Evolutionary conservation across 2,888 invertebrate species (phyloP).

Genomic region (Trissolcus brochymenae): DNA sequence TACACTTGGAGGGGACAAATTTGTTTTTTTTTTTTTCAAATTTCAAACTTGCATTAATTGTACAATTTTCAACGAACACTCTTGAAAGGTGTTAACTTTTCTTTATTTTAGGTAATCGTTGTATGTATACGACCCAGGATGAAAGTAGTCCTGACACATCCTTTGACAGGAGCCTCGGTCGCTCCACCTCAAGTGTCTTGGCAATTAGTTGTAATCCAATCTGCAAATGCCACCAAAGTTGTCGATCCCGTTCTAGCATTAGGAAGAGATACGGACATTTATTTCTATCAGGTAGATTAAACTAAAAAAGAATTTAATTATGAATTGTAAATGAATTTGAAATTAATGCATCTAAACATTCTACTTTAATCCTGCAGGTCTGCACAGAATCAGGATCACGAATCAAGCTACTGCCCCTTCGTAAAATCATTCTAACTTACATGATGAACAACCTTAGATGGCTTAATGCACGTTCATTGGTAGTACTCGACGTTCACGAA

Average conservation of each 20-base stretch:
- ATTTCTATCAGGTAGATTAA: constrained; percentile 86
- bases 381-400: constrained; percentile 78
- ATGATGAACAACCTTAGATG: constrained; percentile 87
- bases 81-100: too few relatives aligned
- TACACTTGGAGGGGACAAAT: too few relatives aligned
- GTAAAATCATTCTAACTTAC: constrained; percentile 84
- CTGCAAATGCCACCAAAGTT: constrained; percentile 81
- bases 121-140: constrained; percentile 87
- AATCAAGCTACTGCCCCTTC: constrained; percentile 81
- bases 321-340: background rate
- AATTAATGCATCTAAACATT: constrained; percentile 1
- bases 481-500: constrained; percentile 90
- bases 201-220: constrained; percentile 92
- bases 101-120: constrained; percentile 82
- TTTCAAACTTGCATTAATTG: too few relatives aligned
- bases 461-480: constrained; percentile 89
- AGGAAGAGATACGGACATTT: constrained; percentile 88
- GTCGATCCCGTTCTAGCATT: constrained; percentile 93
- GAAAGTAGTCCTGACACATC: constrained; percentile 86
- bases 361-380: constrained; percentile 72
- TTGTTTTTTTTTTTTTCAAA: too few relatives aligned
- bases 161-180: constrained; percentile 83
- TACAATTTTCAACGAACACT: too few relatives aligned
- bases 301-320: too few relatives aligned
- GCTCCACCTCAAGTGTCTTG: constrained; percentile 94